These are phyloP conservation scores for Ochotona princeps DNA, from an alignment of 2,113 vertebrate genomes.

Conservation along the genomic window DNA sequence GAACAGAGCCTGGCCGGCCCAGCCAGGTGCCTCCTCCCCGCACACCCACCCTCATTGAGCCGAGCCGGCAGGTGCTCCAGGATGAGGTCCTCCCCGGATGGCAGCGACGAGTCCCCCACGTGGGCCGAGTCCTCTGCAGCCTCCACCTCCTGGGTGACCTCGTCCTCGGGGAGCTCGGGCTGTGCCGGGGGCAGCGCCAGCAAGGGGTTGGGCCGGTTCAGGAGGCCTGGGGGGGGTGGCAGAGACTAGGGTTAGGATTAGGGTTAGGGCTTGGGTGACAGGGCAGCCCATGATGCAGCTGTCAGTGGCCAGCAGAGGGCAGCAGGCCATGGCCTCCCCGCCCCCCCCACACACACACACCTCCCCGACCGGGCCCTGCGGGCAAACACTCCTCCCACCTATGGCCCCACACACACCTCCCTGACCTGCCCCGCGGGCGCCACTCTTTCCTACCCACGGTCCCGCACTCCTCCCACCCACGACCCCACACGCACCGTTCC, in stretches of 20 bases:
- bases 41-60: slow-evolving; percentile 91
- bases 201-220: slow-evolving; percentile 88
- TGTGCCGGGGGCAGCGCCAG: slow-evolving; percentile 79
- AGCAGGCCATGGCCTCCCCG: too few relatives aligned
- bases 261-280: fast-evolving
- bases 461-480: too few relatives aligned
- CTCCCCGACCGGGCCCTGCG: too few relatives aligned
- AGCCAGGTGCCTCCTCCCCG: fast-evolving
- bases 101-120: slow-evolving; percentile 47
- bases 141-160: slow-evolving; percentile 56
- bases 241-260: too few relatives aligned
- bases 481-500: slow-evolving; percentile 88
- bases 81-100: slow-evolving; percentile 87
- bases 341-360: too few relatives aligned
- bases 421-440: too few relatives aligned
- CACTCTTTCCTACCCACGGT: too few relatives aligned
- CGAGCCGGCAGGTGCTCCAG: slow-evolving; percentile 91
- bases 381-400: too few relatives aligned
- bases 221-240: slow-evolving; percentile 87
- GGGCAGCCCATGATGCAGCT: neutral
- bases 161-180: slow-evolving; percentile 67
- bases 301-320: neutral
- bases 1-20: neutral
- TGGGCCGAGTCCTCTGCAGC: slow-evolving; percentile 55
- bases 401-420: too few relatives aligned